Conservation (phyloP, 2,888 invertebrate species). For the Panzeria rudis region DNA sequence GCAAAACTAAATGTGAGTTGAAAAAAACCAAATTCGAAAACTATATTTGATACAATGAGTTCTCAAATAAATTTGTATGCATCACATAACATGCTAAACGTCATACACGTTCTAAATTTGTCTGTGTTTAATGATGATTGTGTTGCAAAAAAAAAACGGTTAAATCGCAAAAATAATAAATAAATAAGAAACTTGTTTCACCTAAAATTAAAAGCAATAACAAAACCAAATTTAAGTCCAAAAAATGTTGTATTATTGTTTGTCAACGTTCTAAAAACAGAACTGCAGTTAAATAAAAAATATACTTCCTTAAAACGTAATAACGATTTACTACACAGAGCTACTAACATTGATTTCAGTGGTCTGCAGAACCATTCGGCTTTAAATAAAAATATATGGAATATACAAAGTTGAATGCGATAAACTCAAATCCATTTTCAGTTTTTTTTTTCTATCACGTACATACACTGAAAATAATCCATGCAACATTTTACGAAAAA, state of each 20-base stretch:
- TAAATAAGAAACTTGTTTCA: not conserved
- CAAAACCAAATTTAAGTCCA: not conserved
- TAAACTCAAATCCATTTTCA: too few species aligned
- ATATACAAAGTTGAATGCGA: too few species aligned
- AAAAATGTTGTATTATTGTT: conserved; percentile 5
- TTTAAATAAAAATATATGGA: too few species aligned
- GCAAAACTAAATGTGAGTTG: conserved; percentile 6
- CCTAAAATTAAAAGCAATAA: conserved; percentile 37
- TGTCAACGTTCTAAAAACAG: not conserved
- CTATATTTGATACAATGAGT: not conserved
- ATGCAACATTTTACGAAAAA: too few species aligned
- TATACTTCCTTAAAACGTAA: conserved; percentile 45
- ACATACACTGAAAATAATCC: too few species aligned
- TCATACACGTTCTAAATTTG: conserved; percentile 34
- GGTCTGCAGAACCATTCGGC: too few species aligned
- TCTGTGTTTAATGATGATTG: conserved; percentile 14
- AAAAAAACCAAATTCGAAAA: conserved; percentile 7
- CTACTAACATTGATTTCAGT: not conserved
- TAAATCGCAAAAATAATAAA: conserved; percentile 1
- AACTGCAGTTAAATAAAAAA: conserved; percentile 19
- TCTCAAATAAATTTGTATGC: conserved; percentile 45
- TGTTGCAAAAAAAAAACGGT: not conserved
- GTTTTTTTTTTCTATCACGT: too few species aligned
- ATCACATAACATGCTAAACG: not conserved
- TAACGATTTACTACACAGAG: not conserved